These are phyloP conservation scores for Poecilia wingei DNA, from an alignment of 2,797 vertebrate species.

Conservation along the genomic window DNA sequence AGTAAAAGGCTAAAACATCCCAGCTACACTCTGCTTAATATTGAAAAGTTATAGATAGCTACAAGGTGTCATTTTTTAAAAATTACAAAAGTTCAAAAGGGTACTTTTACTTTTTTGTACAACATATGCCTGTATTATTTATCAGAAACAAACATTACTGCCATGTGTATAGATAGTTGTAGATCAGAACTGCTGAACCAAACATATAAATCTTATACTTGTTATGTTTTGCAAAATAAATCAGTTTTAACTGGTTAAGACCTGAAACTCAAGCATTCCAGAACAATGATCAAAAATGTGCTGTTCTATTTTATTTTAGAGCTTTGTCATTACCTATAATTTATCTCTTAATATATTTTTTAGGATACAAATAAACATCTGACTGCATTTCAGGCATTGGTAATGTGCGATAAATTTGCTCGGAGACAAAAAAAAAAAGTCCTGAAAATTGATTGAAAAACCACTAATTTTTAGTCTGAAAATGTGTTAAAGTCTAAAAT, in stretches of 20 bases:
- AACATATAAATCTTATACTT: neutral
- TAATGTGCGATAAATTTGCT: neutral
- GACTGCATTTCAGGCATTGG: neutral
- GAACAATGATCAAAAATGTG: too few relatives aligned
- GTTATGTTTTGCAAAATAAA: neutral
- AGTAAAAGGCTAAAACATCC: too few relatives aligned
- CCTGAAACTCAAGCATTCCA: neutral
- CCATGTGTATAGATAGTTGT: neutral
- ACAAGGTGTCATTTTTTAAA: too few relatives aligned
- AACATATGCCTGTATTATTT: too few relatives aligned
- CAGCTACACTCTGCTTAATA: too few relatives aligned
- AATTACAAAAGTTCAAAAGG: too few relatives aligned
- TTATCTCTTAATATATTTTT: neutral
- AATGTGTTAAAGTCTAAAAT: neutral
- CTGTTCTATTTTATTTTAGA: too few relatives aligned
- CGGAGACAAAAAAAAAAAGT: neutral
- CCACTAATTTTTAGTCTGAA: neutral
- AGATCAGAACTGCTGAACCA: neutral
- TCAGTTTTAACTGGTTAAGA: neutral
- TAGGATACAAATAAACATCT: neutral
- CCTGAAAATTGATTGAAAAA: neutral
- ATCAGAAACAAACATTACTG: too few relatives aligned
- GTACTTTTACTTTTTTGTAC: too few relatives aligned
- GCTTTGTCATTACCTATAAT: neutral
- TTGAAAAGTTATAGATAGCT: too few relatives aligned